Evolutionary conservation across 2,113 vertebrate species (phyloP).

Genomic region (Petrocephalus microphthalmus): DNA sequence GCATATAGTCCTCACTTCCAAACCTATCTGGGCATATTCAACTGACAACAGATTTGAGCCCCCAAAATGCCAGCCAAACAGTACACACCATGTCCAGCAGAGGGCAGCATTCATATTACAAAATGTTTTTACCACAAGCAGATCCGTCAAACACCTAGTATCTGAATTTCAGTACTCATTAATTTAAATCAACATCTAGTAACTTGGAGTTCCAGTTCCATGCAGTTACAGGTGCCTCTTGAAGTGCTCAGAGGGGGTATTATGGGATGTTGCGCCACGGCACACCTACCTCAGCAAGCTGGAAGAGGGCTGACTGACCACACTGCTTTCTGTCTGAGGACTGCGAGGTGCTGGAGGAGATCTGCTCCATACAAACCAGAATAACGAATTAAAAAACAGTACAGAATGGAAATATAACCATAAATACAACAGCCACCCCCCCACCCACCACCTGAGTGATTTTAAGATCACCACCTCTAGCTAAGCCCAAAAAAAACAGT

Average conservation of each 20-base stretch:
- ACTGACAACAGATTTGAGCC: not conserved
- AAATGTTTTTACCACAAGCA: not conserved
- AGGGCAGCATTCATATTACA: not conserved
- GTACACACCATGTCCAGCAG: not conserved
- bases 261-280: not conserved
- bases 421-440: not conserved
- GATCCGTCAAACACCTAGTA: not conserved
- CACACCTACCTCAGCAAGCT: conserved; percentile 73
- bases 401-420: not conserved
- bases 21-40: not conserved
- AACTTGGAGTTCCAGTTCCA: not conserved
- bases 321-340: conserved; percentile 69
- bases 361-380: conserved; percentile 38
- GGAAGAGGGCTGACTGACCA: conserved; percentile 77
- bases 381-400: not conserved
- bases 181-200: conserved; percentile 2
- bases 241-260: not conserved
- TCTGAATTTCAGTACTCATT: conserved; percentile 3
- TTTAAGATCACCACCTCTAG: no score
- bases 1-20: not conserved
- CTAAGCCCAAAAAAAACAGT: no score
- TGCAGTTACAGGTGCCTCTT: not conserved
- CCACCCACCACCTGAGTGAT: not conserved
- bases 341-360: conserved; percentile 65
- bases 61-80: not conserved